phyloP scores from a whole-genome alignment of 1,140 invertebrate genomes.

The Cherax quadricarinatus region DNA sequence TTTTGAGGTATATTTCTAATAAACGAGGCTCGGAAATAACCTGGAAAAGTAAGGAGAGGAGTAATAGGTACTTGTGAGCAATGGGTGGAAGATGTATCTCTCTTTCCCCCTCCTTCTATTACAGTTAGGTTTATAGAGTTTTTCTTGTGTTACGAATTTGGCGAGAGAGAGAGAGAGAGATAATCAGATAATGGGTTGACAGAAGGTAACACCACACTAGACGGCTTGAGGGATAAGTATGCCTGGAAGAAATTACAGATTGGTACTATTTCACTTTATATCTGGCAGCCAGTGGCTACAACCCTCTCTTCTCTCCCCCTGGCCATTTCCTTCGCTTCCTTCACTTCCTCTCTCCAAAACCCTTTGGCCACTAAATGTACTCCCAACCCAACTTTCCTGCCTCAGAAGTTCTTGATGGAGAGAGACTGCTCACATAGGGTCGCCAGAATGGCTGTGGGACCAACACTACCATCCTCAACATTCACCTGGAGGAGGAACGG shows the following conservation, averaged over 20 bases:
- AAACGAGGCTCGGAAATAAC: neutral
- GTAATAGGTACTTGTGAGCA: neutral
- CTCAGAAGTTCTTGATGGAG: constrained; percentile 19
- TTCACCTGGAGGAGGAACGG: neutral
- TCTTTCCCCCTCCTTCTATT: neutral
- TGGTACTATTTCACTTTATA: neutral
- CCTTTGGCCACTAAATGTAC: neutral
- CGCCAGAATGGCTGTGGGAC: neutral
- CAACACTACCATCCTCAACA: neutral
- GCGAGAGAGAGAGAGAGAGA: neutral
- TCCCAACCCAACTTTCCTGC: constrained; percentile 18
- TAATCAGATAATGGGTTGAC: neutral
- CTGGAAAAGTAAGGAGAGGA: neutral
- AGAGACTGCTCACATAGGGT: neutral
- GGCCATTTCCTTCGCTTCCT: neutral
- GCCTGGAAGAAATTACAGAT: too few relatives aligned
- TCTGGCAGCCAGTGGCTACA: neutral
- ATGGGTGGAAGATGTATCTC: neutral
- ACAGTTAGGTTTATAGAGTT: neutral
- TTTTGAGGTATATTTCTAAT: neutral
- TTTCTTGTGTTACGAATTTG: neutral
- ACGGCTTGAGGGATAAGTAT: too few relatives aligned
- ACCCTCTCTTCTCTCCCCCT: neutral
- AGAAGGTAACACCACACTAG: neutral
- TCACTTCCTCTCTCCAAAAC: neutral